phyloP scores from a whole-genome alignment of 92 coral and sea anemone species.

The Heliopora coerulea region DNA sequence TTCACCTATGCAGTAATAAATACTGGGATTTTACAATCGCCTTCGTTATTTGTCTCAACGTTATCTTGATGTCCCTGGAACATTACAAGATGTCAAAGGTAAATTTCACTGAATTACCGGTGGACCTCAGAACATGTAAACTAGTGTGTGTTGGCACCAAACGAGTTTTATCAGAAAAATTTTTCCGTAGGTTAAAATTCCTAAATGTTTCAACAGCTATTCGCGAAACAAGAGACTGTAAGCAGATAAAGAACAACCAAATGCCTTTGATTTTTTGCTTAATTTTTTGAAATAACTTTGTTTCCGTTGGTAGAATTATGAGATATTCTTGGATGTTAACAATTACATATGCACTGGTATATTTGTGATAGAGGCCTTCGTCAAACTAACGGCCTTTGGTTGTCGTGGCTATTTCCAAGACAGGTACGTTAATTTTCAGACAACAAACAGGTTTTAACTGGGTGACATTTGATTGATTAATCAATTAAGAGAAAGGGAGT shows the following conservation, averaged over 20 bases:
- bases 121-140: too few relatives aligned
- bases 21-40: conserved; percentile 96
- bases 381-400: conserved; percentile 81
- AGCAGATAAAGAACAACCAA: too few relatives aligned
- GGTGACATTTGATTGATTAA: too few relatives aligned
- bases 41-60: conserved; percentile 77
- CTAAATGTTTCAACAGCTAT: too few relatives aligned
- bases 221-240: too few relatives aligned
- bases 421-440: conserved; percentile 60
- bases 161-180: too few relatives aligned
- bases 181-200: too few relatives aligned
- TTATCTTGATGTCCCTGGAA: conserved; percentile 94
- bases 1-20: conserved; percentile 69
- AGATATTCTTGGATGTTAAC: conserved; percentile 70
- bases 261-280: too few relatives aligned
- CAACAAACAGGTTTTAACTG: too few relatives aligned
- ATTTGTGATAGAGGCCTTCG: conserved; percentile 72
- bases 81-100: conserved; percentile 92
- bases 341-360: conserved; percentile 85
- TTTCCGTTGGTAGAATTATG: conserved; percentile 59
- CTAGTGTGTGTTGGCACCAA: too few relatives aligned
- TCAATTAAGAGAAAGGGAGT: too few relatives aligned
- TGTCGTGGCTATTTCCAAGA: conserved; percentile 69
- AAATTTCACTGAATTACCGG: background rate
- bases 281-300: too few relatives aligned